phyloP scores from a whole-genome alignment of 2,888 invertebrate species.

The Platynereis dumerilii region DNA sequence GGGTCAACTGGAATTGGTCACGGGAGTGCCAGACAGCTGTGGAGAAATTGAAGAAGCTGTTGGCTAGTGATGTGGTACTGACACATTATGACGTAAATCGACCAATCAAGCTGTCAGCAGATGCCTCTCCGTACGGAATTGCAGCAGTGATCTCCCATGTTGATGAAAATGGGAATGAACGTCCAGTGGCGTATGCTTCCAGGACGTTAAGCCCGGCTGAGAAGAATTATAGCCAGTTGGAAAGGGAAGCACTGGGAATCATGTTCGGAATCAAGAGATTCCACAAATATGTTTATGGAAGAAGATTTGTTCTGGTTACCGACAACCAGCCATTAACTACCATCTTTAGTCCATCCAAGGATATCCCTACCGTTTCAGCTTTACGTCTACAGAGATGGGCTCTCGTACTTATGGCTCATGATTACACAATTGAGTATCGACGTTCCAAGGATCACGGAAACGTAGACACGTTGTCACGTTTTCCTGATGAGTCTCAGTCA shows the following conservation, averaged over 20 bases:
- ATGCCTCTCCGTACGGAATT: slow-evolving; percentile 53
- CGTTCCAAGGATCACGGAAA: slow-evolving; percentile 48
- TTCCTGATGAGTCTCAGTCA: too few species aligned
- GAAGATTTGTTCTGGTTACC: slow-evolving; percentile 60
- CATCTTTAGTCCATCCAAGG: slow-evolving; percentile 54
- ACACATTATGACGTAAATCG: slow-evolving; percentile 46
- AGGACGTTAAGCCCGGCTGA: slow-evolving; percentile 61
- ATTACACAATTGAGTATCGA: slow-evolving; percentile 51
- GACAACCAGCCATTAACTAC: slow-evolving; percentile 61
- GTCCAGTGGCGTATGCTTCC: slow-evolving; percentile 62
- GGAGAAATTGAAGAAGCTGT: slow-evolving; percentile 26
- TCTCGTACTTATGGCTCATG: slow-evolving; percentile 51
- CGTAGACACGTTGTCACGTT: slow-evolving; percentile 54
- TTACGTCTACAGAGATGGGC: slow-evolving; percentile 50
- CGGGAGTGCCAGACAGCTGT: background rate
- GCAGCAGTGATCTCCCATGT: slow-evolving; percentile 50
- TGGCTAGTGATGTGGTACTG: slow-evolving; percentile 37
- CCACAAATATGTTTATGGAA: slow-evolving; percentile 60
- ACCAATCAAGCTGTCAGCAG: slow-evolving; percentile 50
- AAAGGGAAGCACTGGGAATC: slow-evolving; percentile 58
- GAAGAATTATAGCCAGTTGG: slow-evolving; percentile 55
- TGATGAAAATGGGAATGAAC: slow-evolving; percentile 50
- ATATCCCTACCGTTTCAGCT: slow-evolving; percentile 46
- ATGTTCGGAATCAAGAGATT: slow-evolving; percentile 61
- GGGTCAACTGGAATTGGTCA: background rate